Percentiles rank a stretch among this genome's conserved stretches.
Conservation (phyloP, 1,140 invertebrate genomes). For the Musca domestica region DNA sequence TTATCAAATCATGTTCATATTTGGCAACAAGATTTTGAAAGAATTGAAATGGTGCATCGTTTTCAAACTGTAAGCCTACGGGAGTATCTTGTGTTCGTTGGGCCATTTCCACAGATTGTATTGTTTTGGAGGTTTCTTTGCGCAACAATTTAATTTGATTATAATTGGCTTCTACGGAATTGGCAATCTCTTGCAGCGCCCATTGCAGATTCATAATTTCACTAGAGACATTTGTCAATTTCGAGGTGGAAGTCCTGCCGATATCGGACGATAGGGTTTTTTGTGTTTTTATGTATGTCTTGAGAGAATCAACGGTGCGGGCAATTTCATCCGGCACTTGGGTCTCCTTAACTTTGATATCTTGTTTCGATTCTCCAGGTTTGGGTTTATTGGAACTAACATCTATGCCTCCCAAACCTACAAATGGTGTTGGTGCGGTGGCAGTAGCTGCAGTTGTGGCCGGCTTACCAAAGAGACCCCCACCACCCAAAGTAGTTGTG, state of each 20-base stretch:
- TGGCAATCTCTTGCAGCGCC: slow-evolving; percentile 57
- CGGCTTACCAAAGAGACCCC: slow-evolving; percentile 51
- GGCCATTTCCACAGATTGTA: slow-evolving; percentile 75
- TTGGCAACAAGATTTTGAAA: slow-evolving; percentile 69
- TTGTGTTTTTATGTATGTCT: slow-evolving; percentile 79
- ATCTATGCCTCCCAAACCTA: slow-evolving; percentile 66
- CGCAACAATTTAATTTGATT: slow-evolving; percentile 70
- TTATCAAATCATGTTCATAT: slow-evolving; percentile 71
- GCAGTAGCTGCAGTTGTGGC: slow-evolving; percentile 30
- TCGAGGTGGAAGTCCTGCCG: slow-evolving; percentile 58
- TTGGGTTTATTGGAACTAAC: slow-evolving; percentile 59
- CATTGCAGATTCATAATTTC: slow-evolving; percentile 49
- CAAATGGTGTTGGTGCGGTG: slow-evolving; percentile 39
- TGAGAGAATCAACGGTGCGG: slow-evolving; percentile 61
- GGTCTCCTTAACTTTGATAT: slow-evolving; percentile 67
- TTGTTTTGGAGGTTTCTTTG: slow-evolving; percentile 69
- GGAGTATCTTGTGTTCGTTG: slow-evolving; percentile 77
- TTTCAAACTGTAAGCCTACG: slow-evolving; percentile 73
- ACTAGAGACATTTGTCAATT: slow-evolving; percentile 43
- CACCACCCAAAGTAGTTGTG: slow-evolving; percentile 39
- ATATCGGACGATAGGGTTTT: slow-evolving; percentile 80
- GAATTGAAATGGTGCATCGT: slow-evolving; percentile 70
- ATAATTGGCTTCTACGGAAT: slow-evolving; percentile 63
- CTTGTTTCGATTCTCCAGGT: slow-evolving; percentile 59
- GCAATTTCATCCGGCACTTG: slow-evolving; percentile 71